Evolutionary conservation across 2,888 invertebrate species (phyloP), one percentile per base, ranked within the genome.

Genomic region (Eretmocerus hayati): DNA sequence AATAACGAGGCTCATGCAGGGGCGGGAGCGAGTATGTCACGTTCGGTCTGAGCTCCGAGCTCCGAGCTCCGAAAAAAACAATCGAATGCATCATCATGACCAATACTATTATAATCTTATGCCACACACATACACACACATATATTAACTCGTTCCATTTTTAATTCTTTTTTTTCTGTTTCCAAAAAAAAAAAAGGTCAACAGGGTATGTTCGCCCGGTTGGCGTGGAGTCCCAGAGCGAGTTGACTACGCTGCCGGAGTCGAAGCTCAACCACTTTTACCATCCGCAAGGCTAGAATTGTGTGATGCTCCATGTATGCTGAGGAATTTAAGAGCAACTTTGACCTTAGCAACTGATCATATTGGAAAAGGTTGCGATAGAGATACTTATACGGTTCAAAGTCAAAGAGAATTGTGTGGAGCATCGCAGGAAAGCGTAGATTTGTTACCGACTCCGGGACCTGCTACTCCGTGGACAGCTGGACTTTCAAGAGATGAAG

Each of bases 301-400:
- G 40, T 83, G 79, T 64, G 79, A 79, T 59, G 77, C 79, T 4
- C 79, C 79, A 1, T 80, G 79, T 58, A 72, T 70, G 35, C 71
- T 80, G 36, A 70, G 76, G 9, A 77, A 76, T 55, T 66, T 80
- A n/a, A 74, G 79, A 57, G 76, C 80, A 3, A 77, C 77, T n/a
- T 75, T 90, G 42, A 78, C 81, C 18, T 75, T 90, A 57, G 80
- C 81, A 49, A 87, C 88, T 13, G 83, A 86, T 47, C 90, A 95
- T 69, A 93, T 94, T 54, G 95, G 93, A 56, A 90, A 92, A 69
- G 94, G 95, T 63, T 97, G 97, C 75, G 96, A 96, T 71, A 77
- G 95, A 4, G 96, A 96, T 68, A 91, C 92, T 0, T 91, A 92
- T 72, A 85, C 88, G 32, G 83, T 91, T 42, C 83, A 86, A 61